Conservation (phyloP, 2,797 vertebrate genomes). For the Botia almorhae region DNA sequence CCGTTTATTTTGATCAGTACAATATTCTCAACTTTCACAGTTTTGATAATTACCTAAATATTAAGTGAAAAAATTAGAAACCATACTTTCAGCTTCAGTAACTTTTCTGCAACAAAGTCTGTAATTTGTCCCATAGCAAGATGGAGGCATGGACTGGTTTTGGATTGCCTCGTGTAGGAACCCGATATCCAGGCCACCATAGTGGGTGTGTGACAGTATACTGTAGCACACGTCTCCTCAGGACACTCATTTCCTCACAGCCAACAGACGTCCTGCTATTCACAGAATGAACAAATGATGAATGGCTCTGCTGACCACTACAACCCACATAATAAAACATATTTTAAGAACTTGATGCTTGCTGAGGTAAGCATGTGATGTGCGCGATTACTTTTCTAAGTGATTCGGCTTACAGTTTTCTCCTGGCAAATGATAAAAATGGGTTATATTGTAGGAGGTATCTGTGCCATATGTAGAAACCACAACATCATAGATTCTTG, state of each 20-base stretch:
- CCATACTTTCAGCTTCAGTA: neutral
- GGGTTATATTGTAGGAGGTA: neutral
- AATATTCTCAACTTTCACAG: neutral
- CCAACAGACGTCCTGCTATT: constrained; percentile 42
- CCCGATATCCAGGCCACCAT: constrained; percentile 58
- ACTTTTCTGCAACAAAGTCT: neutral
- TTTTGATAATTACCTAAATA: neutral
- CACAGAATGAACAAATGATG: constrained; percentile 24
- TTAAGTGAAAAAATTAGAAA: neutral
- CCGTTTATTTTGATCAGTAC: neutral
- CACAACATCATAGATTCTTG: neutral
- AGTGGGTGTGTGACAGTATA: constrained; percentile 56
- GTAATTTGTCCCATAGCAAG: constrained; percentile 57
- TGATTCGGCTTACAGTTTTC: neutral
- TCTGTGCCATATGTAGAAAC: neutral
- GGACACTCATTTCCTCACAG: neutral
- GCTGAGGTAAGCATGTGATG: neutral
- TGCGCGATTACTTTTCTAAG: neutral
- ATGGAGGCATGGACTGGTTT: constrained; percentile 42
- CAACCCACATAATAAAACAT: constrained; percentile 4
- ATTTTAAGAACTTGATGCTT: constrained; percentile 5
- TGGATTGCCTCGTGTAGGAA: constrained; percentile 56
- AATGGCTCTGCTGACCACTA: constrained; percentile 50
- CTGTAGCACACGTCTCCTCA: constrained; percentile 54
- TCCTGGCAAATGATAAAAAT: neutral